phyloP scores from a whole-genome alignment of 1,140 invertebrate genomes.

The Drosophila chauvacae region DNA sequence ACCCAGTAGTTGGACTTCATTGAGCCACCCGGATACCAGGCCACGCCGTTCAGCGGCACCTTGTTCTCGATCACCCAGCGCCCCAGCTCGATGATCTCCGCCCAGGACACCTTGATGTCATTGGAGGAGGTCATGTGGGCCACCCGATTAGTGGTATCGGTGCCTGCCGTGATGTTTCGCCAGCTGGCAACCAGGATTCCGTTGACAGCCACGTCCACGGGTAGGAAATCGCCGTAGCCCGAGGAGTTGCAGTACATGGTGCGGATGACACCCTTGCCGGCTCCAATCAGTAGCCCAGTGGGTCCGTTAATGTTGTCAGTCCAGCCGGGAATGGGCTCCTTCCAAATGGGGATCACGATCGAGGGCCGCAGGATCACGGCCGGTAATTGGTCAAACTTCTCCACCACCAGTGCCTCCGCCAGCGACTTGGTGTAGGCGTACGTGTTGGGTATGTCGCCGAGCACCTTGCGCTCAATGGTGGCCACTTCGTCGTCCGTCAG shows the following conservation, averaged over 20 bases:
- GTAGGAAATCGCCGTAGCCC: conserved; percentile 88
- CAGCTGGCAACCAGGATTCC: conserved; percentile 90
- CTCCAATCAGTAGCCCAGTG: conserved; percentile 88
- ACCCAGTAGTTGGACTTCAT: conserved; percentile 92
- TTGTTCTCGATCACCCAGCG: conserved; percentile 89
- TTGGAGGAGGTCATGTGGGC: conserved; percentile 90
- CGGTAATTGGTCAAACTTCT: conserved; percentile 90
- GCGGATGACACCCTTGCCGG: conserved; percentile 90
- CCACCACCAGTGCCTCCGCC: conserved; percentile 92
- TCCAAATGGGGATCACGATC: conserved; percentile 93
- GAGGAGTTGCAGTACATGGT: conserved; percentile 87
- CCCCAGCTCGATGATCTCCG: conserved; percentile 93
- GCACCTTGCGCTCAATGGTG: conserved; percentile 87
- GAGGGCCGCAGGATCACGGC: conserved; percentile 95
- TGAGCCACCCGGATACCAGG: conserved; percentile 95
- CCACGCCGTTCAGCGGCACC: conserved; percentile 91
- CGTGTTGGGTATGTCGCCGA: conserved; percentile 94
- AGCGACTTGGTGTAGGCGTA: conserved; percentile 97
- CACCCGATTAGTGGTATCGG: conserved; percentile 85
- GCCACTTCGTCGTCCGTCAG: conserved; percentile 92
- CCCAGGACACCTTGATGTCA: conserved; percentile 92
- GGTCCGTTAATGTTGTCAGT: conserved; percentile 97
- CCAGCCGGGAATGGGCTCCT: conserved; percentile 94
- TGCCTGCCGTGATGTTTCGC: conserved; percentile 85
- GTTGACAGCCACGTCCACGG: conserved; percentile 91